These are phyloP conservation scores for Cantharis flavilabris DNA, from an alignment of 2,888 invertebrate species.

Conservation along the genomic window DNA sequence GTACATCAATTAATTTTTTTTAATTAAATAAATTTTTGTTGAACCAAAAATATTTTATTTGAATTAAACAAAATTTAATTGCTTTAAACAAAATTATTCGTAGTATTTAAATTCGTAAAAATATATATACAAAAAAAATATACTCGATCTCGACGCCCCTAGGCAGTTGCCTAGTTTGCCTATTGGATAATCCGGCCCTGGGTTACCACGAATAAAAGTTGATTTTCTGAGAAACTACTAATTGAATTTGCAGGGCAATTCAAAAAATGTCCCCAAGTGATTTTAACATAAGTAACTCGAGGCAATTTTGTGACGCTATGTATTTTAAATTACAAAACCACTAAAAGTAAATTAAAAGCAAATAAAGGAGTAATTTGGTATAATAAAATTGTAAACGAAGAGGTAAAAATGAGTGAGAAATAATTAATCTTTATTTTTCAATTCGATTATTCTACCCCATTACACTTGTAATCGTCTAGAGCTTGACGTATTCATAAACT, in stretches of 20 bases:
- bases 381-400: neutral
- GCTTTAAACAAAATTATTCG: too few species aligned
- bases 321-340: neutral
- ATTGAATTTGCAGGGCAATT: neutral
- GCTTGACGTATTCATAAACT: conserved; percentile 4
- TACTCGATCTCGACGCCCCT: too few species aligned
- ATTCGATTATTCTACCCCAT: neutral
- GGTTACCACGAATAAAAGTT: too few species aligned
- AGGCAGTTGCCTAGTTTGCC: too few species aligned
- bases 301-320: neutral
- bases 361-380: neutral
- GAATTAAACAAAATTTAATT: too few species aligned
- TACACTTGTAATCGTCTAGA: conserved; percentile 3
- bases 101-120: too few species aligned
- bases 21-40: too few species aligned
- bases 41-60: too few species aligned
- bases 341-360: neutral
- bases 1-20: too few species aligned
- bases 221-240: neutral
- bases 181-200: too few species aligned
- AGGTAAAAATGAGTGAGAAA: neutral
- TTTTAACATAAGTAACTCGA: neutral
- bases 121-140: too few species aligned
- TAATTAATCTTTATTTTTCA: conserved; percentile 3
- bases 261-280: neutral